Base-by-base conservation (phyloP, 2,888 invertebrate genomes). In the Agrochola litura region DNA sequence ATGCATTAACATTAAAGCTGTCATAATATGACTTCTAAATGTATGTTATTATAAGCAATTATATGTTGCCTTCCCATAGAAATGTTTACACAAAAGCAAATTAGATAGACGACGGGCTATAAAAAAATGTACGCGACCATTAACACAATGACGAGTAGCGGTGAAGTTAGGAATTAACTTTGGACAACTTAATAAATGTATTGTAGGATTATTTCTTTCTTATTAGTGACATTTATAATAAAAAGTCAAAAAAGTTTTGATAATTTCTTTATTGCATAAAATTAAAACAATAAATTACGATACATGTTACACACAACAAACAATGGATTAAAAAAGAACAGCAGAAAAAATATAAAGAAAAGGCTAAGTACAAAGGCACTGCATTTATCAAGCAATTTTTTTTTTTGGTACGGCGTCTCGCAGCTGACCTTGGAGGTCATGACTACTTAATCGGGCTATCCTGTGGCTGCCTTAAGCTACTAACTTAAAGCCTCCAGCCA, bases 91-190 rank as follows among this genome's bases (percentile, higher is more conserved):
- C 25, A 68, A 77, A 64, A 72, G 16, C 60, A 71, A 68, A 41
- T 77, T 77, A 10, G 37, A 16, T 68, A 16, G 43, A 65, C 25
- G 54, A 12, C 14, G n/a, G 12, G 58, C 49, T 46, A 71, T 81
- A 60, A 77, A 68, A 52, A 60, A 41, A 9, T 9, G 67, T 12
- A 66, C 54, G 52, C 22, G n/a, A n/a, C 37, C 46, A 46, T 63
- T 77, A 81, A 54, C 19, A 2, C 66, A 67, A 63, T 77, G 63
- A 67, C 25, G 37, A 70, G n/a, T 37, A 77, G 46, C 77, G 66
- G 66, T 76, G 54, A 63, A 64, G 22, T 79, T 69, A 58, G 2
- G 43, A 63, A 81, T 76, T 49, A 58, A 46, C 37, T 43, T 56
- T 37, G 10, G 2, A 37, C 16, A 76, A 61, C 6, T 10, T 25